Evolutionary conservation across 2,113 vertebrate genomes (phyloP).

Genomic region (Albula goreensis): DNA sequence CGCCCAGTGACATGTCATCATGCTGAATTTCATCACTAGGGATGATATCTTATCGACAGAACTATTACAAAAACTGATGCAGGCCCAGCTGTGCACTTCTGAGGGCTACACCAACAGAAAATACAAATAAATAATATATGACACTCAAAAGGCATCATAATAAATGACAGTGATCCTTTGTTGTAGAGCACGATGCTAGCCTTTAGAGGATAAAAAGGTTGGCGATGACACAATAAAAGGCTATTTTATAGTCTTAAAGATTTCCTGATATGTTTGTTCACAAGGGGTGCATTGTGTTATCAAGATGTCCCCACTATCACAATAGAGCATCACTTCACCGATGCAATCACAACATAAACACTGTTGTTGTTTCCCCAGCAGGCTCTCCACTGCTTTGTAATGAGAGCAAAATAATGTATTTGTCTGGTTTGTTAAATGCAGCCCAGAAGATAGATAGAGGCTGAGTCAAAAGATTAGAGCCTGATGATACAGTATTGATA

Average conservation of each 20-base stretch:
- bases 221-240: not conserved
- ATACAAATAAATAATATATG: not conserved
- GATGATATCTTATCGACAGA: too few species aligned
- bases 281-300: slow-evolving; percentile 26
- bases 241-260: not conserved
- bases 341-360: slow-evolving; percentile 34
- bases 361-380: slow-evolving; percentile 40
- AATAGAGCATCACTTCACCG: slow-evolving; percentile 38
- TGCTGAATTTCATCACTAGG: too few species aligned
- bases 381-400: slow-evolving; percentile 39
- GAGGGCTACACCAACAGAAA: not conserved
- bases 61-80: too few species aligned
- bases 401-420: slow-evolving; percentile 10
- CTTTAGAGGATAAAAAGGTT: not conserved
- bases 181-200: not conserved
- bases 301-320: slow-evolving; percentile 17
- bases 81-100: too few species aligned
- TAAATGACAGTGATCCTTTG: not conserved
- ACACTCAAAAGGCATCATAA: not conserved
- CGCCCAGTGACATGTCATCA: too few species aligned
- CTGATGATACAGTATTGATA: too few species aligned
- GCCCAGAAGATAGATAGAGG: too few species aligned
- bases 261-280: not conserved
- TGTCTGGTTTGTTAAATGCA: too few species aligned
- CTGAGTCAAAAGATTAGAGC: too few species aligned